Evolutionary conservation across 1,140 invertebrate species (phyloP), one percentile per base, ranked within the genome.

Genomic region (Caerostris extrusa): DNA sequence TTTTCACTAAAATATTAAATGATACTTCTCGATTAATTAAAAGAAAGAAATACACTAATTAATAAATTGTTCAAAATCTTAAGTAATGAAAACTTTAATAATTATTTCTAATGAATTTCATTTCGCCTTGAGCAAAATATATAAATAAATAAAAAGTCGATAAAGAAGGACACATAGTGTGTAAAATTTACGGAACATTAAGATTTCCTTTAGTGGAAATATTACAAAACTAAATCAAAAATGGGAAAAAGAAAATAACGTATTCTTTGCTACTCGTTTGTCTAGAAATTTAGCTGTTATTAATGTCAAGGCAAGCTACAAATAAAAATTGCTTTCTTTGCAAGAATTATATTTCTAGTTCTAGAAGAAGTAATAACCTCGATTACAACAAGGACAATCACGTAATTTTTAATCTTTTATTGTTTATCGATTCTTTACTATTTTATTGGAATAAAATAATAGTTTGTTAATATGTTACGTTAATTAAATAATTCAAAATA

Each of bases 221-320:
- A 17, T 5, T 17, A 14, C 61, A 64, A 64, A 17, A 10, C 12
- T 64, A 67, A 67, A 67, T 67, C 17, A 34, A 19, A 71, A 10
- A 34, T 34, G 10, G 0, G 34, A 77, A 77, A 34, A 50, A 71
- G 19, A 17, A 34, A 77, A 77, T 50, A 34, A 34, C 34, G 34
- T 77, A 12, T 77, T 77, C 53, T 77, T 50, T 5, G 14, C 50
- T 2, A 50, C 34, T 77, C 53, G 50, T 53, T 77, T 77, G 34
- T 50, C 10, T 34, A 77, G 71, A 77, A 77, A 77, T 50, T 77
- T 77, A 77, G 50, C 10, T 77, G 34, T 77, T 77, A 77, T 77
- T 77, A 77, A 77, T 77, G 71, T 77, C 71, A 77, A 77, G 71
- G 71, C 50, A 34, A 77, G 71, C 71, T 3, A 77, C 71, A 77